phyloP scores from a whole-genome alignment of 2,113 vertebrate genomes.

The Daboia siamensis region DNA sequence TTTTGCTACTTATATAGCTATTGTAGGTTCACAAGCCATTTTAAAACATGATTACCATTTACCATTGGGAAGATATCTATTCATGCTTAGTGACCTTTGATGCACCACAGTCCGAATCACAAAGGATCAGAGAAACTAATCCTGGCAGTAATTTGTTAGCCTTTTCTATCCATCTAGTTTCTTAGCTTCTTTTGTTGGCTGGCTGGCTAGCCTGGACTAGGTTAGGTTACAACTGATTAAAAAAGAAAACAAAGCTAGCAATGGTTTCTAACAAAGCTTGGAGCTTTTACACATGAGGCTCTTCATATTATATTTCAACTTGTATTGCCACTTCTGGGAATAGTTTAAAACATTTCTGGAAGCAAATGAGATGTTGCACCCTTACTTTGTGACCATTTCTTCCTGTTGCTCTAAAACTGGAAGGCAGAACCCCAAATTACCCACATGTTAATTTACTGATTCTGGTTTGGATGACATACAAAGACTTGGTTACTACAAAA shows the following conservation, averaged over 20 bases:
- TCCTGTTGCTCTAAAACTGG: not conserved
- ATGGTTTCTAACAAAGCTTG: not conserved
- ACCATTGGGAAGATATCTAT: not conserved
- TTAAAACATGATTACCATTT: not conserved
- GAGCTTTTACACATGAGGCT: not conserved
- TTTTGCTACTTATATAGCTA: not conserved
- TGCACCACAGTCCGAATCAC: not conserved
- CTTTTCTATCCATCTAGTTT: not conserved
- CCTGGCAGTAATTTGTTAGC: not conserved
- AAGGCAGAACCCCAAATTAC: not conserved
- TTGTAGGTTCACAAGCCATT: not conserved
- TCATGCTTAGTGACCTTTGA: not conserved
- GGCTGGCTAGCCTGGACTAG: not conserved
- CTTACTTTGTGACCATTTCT: not conserved
- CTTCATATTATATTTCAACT: not conserved
- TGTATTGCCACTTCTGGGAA: not conserved
- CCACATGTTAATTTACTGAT: not conserved
- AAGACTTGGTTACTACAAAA: not conserved
- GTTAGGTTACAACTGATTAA: not conserved
- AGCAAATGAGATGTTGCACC: not conserved
- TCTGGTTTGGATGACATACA: not conserved
- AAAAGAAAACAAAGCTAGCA: not conserved
- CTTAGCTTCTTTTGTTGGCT: not conserved
- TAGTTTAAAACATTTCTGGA: not conserved
- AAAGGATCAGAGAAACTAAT: not conserved